Evolutionary conservation across 92 coral and sea anemone genomes (phyloP), one percentile per base, ranked within the genome.

Genomic region (Chrysogorgia sp.): DNA sequence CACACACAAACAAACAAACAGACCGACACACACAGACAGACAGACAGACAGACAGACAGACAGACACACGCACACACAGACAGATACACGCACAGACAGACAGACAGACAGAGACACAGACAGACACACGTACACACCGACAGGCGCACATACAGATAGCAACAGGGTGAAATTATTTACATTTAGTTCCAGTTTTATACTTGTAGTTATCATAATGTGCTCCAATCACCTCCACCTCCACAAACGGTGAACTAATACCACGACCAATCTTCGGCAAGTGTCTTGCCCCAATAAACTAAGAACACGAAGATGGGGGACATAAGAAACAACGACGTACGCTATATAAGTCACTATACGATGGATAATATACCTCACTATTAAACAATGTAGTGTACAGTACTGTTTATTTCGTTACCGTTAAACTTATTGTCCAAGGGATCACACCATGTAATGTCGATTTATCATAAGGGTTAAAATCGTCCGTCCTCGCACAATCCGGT

Each of bases 161-260:
- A 37, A 37, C 4, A 37, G 43, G 2, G 9, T 47, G 53, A 47
- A 47, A 15, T 57, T 71, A 49, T 81, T 32, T 69, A 91, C 98
- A 90, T 79, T 89, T 92, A 7, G 97, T 94, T 71, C 91, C 96
- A 5, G 98, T 94, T 85, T 93, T 91, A 77, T 85, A 90, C 61
- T 94, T 94, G 80, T 76, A 77, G 83, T 77, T 87, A 70, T 94
- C 98, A 76, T 89, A 94, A 10, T 96, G 96, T 60, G 98, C 97
- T 33, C 98, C 98, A 37, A 94, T 90, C 21, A 94, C 80, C 83
- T 94, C 98, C 40, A 92, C 92, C 67, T 94, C 98, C 21, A 94
- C 98, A 79, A 94, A 94, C 9, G 98, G 91, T 15, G 98, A 94
- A 14, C 92, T 92, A 79, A 94, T 94, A 5, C 98, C 98, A 30